phyloP scores from a whole-genome alignment of 1,140 invertebrate genomes.

The Drosophila simulans region DNA sequence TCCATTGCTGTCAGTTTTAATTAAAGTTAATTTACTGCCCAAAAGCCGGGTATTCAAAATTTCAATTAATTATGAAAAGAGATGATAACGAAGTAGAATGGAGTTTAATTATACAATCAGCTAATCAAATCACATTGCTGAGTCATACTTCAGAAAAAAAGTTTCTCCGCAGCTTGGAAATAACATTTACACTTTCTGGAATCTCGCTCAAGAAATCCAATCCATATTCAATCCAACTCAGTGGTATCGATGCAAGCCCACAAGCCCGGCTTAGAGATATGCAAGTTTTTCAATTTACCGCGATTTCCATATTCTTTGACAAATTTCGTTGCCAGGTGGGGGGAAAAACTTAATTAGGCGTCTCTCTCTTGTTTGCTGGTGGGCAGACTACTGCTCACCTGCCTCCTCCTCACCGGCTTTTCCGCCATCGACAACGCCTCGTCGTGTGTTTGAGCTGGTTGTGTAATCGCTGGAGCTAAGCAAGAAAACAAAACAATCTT shows the following conservation, averaged over 20 bases:
- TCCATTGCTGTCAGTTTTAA: slow-evolving; percentile 43
- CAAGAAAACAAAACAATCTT: slow-evolving; percentile 22
- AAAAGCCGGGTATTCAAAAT: slow-evolving; percentile 10
- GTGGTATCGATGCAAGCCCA: slow-evolving; percentile 8
- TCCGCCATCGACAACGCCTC: slow-evolving; percentile 31
- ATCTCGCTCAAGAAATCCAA: slow-evolving; percentile 3
- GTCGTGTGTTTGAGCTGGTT: slow-evolving; percentile 34
- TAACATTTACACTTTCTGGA: neutral
- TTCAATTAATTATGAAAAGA: slow-evolving; percentile 24
- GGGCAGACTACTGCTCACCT: slow-evolving; percentile 31
- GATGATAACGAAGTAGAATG: slow-evolving; percentile 19
- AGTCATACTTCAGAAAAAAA: slow-evolving; percentile 11
- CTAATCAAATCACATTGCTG: slow-evolving; percentile 15
- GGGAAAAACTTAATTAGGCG: slow-evolving; percentile 51
- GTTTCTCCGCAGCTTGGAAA: slow-evolving; percentile 4
- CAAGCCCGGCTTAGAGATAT: slow-evolving; percentile 10
- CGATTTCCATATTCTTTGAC: slow-evolving; percentile 43
- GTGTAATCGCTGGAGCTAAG: slow-evolving; percentile 38
- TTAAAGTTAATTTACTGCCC: slow-evolving; percentile 37
- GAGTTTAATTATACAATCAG: slow-evolving; percentile 23
- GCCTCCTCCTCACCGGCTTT: slow-evolving; percentile 12
- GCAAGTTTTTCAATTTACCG: slow-evolving; percentile 38
- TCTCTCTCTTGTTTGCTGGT: slow-evolving; percentile 41
- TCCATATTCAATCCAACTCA: neutral
- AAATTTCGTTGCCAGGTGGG: slow-evolving; percentile 10